A percentile compares a stretch with the other conserved stretches of the same genome.
phyloP scores from a whole-genome alignment of 2,797 vertebrate genomes.

The Pangasius larnaudii region DNA sequence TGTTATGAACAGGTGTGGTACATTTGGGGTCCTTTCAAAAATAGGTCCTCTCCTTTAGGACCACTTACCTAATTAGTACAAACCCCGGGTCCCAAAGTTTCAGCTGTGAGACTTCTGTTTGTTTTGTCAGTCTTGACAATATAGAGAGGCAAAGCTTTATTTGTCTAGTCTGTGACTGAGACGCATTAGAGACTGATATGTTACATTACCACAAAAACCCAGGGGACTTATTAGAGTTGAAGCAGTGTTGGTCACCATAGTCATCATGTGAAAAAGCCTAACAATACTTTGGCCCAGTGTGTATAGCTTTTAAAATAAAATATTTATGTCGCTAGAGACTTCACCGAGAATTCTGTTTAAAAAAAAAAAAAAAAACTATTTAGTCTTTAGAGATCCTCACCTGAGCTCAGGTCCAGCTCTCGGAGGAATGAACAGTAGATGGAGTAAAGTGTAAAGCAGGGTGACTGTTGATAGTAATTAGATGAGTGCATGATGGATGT shows the following conservation, averaged over 20 bases:
- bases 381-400: conserved; percentile 5
- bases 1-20: conserved; percentile 27
- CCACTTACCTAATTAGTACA: conserved; percentile 40
- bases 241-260: not conserved
- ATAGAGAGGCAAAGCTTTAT: conserved; percentile 63
- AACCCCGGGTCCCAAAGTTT: not conserved
- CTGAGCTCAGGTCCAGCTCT: conserved; percentile 24
- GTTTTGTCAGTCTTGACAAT: conserved; percentile 61
- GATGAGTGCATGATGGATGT: conserved; percentile 67
- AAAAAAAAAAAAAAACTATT: conserved; percentile 31
- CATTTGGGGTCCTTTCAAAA: conserved; percentile 46
- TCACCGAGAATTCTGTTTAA: not conserved
- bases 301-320: conserved; percentile 1
- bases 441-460: conserved; percentile 19
- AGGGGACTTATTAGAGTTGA: conserved; percentile 22
- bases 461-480: conserved; percentile 64
- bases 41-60: conserved; percentile 44
- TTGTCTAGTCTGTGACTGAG: conserved; percentile 48
- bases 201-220: conserved; percentile 13
- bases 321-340: conserved; percentile 21
- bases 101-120: conserved; percentile 68
- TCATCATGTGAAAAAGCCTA: not conserved
- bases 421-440: conserved; percentile 5
- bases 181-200: conserved; percentile 27
- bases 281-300: not conserved